Evolutionary conservation across 2,888 invertebrate genomes (phyloP).

Genomic region (Itoplectis maculator): DNA sequence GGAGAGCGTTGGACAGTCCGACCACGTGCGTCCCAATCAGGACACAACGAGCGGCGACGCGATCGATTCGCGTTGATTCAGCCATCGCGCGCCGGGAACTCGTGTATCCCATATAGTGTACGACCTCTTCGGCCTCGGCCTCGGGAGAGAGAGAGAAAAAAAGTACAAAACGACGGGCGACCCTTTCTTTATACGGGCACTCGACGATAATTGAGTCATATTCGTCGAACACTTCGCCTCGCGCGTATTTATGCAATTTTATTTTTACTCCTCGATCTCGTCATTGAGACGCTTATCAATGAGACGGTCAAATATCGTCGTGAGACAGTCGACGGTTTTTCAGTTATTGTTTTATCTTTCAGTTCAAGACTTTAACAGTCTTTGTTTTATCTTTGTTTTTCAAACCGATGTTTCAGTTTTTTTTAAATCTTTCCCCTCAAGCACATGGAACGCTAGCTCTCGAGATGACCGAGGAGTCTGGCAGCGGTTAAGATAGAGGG

Average conservation of each 20-base stretch:
- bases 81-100: conserved; percentile 18
- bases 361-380: no score
- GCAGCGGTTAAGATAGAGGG: no score
- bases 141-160: no score
- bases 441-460: no score
- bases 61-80: conserved; percentile 48
- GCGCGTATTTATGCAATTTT: neutral
- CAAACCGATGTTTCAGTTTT: no score
- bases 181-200: neutral
- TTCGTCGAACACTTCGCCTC: conserved; percentile 6
- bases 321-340: neutral
- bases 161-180: neutral
- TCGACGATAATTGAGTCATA: neutral
- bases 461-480: no score
- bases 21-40: conserved; percentile 63
- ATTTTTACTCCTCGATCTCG: neutral
- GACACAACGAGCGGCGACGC: conserved; percentile 41
- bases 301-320: no score
- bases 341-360: neutral
- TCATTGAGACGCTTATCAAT: neutral
- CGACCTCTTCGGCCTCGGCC: neutral
- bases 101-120: conserved; percentile 25
- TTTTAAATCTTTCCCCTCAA: no score
- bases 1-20: conserved; percentile 47
- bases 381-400: no score